Percentiles rank a stretch among this genome's conserved stretches.
Conservation (phyloP, 2,888 invertebrate species). For the Stenotaenia linearis region DNA sequence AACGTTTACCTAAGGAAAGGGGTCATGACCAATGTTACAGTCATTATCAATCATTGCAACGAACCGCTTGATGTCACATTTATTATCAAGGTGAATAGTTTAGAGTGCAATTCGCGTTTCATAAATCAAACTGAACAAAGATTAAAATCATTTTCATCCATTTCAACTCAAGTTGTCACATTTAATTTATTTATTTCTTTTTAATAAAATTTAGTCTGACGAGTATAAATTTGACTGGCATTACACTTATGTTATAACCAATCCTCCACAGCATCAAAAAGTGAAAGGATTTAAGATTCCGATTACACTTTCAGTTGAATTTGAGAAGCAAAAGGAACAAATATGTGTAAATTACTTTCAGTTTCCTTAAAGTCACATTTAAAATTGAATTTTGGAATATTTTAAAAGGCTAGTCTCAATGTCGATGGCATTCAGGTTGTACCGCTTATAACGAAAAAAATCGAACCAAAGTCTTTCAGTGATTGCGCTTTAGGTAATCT, state of each 20-base stretch:
- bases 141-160: too few relatives aligned
- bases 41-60: conserved; percentile 34
- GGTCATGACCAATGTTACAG: conserved; percentile 29
- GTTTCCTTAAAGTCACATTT: not conserved
- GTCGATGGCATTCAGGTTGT: not conserved
- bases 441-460: not conserved
- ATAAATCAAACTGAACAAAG: too few relatives aligned
- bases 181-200: not conserved
- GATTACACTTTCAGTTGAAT: conserved; percentile 28
- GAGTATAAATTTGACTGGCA: conserved; percentile 31
- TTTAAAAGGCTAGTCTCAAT: not conserved
- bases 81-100: conserved; percentile 31
- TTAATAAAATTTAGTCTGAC: not conserved
- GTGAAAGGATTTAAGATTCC: conserved; percentile 19
- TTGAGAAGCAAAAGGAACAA: not conserved
- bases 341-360: not conserved
- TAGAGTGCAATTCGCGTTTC: too few relatives aligned
- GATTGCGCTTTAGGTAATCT: not conserved
- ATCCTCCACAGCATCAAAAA: conserved; percentile 30
- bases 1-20: conserved; percentile 14
- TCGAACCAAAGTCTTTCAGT: not conserved
- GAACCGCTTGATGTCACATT: conserved; percentile 35
- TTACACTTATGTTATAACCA: conserved; percentile 33
- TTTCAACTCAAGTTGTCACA: too few relatives aligned
- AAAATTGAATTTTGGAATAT: not conserved